Base-by-base conservation (phyloP, 2,888 invertebrate species). In the Hypomecis punctinalis region DNA sequence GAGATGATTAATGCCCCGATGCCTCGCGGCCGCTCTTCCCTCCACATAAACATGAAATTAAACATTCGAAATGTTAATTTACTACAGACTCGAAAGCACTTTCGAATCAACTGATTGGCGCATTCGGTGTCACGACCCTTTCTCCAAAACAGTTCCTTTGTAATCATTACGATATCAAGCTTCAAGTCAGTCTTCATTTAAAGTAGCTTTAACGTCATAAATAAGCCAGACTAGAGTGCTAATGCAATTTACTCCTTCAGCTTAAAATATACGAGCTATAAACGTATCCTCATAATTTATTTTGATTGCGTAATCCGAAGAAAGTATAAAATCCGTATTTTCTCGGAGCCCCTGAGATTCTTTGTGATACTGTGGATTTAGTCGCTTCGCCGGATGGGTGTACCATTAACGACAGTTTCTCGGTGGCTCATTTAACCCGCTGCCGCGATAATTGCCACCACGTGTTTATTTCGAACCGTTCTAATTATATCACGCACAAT, bases 361-460 rank as follows among this genome's bases (percentile, higher is more conserved):
- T 84, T 85, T 82, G 82, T 80, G 76, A 71, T 54, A 11, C n/a
- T 76, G 75, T 75, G 82, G 80, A 81, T 84, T 84, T 80, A 80
- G 82, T 82, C 85, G 46, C 64, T 45, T 60, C 64, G 85, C 90
- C 92, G 92, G 91, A 91, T 91, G 81, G 84, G 81, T 85, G 88
- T 83, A 82, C 85, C 90, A 90, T 92, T 91, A 92, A 89, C 90
- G 91, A 86, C 85, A 83, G 86, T 85, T 85, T 82, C 89, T 87
- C 83, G 85, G 86, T 89, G 92, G 86, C 91, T 93, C 93, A 92
- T 93, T 93, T 91, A 91, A 90, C 91, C 87, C 90, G 89, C 87
- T 88, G 86, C 89, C 80, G 87, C 88, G 91, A 91, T 93, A 93
- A 93, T 93, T 93, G 92, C 93, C 88, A 87, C 90, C 93, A 93